Conservation (phyloP, 2,888 invertebrate species). For the Lycocerus yunnanus region DNA sequence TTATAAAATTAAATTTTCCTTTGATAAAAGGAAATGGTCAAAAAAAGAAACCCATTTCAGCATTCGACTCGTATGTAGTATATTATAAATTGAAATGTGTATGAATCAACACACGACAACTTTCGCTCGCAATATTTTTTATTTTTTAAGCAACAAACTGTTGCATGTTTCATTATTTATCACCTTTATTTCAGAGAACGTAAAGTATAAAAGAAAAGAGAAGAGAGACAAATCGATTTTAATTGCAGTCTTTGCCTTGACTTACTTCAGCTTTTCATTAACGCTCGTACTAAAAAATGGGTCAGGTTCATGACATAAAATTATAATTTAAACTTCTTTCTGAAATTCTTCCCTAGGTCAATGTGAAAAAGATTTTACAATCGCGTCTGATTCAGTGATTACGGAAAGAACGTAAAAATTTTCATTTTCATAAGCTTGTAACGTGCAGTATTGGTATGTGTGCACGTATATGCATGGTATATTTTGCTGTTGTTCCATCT, state of each 20-base stretch:
- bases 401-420: not conserved
- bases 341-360: not conserved
- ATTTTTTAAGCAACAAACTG: constrained; percentile 56
- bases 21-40: not conserved
- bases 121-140: not conserved
- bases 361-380: not conserved
- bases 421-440: no score
- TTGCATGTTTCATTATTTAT: constrained; percentile 57
- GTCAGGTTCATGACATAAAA: constrained; percentile 36
- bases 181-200: constrained; percentile 41
- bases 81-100: not conserved
- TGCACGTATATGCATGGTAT: no score
- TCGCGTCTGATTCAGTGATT: not conserved
- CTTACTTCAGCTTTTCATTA: constrained; percentile 58
- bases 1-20: no score
- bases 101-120: not conserved
- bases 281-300: constrained; percentile 40
- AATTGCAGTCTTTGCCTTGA: constrained; percentile 60
- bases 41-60: not conserved
- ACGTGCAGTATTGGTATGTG: not conserved
- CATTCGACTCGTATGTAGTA: not conserved
- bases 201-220: constrained; percentile 43
- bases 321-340: constrained; percentile 29
- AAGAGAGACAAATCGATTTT: constrained; percentile 54
- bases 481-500: no score